phyloP scores from a whole-genome alignment of 1,140 invertebrate species.

The Drosophila bifasciata region DNA sequence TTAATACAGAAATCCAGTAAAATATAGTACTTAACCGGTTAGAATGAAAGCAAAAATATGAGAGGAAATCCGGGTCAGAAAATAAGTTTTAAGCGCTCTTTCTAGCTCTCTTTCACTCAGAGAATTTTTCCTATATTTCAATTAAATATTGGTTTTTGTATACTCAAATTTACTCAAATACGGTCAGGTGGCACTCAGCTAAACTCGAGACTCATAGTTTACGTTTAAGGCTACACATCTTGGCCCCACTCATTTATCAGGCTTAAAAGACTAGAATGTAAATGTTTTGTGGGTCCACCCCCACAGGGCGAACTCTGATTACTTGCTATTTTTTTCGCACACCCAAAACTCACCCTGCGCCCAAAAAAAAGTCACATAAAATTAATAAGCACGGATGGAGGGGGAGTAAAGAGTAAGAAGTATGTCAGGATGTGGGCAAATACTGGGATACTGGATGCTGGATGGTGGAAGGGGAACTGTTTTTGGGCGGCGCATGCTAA shows the following conservation, averaged over 20 bases:
- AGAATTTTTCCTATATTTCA: too few species aligned
- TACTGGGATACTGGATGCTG: slow-evolving; percentile 1
- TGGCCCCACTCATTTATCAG: slow-evolving; percentile 66
- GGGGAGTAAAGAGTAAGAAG: slow-evolving; percentile 19
- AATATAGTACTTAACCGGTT: too few species aligned
- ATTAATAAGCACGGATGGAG: slow-evolving; percentile 73
- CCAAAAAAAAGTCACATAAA: slow-evolving; percentile 71
- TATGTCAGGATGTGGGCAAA: slow-evolving; percentile 12
- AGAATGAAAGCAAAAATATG: too few species aligned
- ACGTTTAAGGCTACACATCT: slow-evolving; percentile 4
- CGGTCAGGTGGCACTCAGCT: too few species aligned
- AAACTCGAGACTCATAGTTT: slow-evolving; percentile 31
- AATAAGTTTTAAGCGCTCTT: too few species aligned
- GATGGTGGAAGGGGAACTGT: slow-evolving; percentile 13
- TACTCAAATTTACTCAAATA: too few species aligned
- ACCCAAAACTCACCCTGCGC: slow-evolving; percentile 37
- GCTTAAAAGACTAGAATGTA: slow-evolving; percentile 73
- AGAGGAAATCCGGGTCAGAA: too few species aligned
- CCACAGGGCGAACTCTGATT: slow-evolving; percentile 52
- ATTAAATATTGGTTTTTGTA: too few species aligned
- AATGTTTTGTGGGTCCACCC: slow-evolving; percentile 58
- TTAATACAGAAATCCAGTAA: too few species aligned
- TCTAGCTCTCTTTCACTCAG: too few species aligned
- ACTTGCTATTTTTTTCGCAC: slow-evolving; percentile 66
- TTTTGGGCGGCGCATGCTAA: slow-evolving; percentile 64